Evolutionary conservation across 92 coral and sea anemone species (phyloP).

Genomic region (Bergia sp.): DNA sequence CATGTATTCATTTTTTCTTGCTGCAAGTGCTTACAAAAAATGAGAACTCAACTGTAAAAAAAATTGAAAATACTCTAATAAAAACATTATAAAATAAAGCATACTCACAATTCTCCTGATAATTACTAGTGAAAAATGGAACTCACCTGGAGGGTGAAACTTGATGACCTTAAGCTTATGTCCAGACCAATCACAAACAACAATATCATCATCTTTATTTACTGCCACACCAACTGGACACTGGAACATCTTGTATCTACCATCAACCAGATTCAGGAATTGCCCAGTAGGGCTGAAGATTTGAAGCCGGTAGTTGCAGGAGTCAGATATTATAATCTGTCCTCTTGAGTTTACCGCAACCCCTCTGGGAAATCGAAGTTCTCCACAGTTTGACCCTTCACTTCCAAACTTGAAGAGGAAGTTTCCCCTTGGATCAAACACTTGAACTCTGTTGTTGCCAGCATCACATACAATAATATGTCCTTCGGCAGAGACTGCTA

Average conservation of each 20-base stretch:
- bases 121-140: neutral
- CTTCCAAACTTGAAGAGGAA: constrained; percentile 10
- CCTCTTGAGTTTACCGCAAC: constrained; percentile 8
- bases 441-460: constrained; percentile 17
- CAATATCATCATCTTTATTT: neutral
- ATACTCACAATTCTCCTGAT: no score
- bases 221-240: constrained; percentile 16
- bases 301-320: neutral
- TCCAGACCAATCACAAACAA: constrained; percentile 22
- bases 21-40: no score
- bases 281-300: neutral
- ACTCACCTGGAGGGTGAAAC: neutral
- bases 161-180: constrained; percentile 8
- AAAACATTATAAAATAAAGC: no score
- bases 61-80: no score
- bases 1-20: no score
- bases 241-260: neutral
- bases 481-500: constrained; percentile 3
- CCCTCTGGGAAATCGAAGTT: constrained; percentile 10
- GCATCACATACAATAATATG: constrained; percentile 12
- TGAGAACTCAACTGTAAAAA: no score
- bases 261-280: neutral
- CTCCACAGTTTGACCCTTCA: neutral
- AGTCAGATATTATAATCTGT: neutral
- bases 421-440: neutral